These are phyloP conservation scores for Numenius arquata DNA, from an alignment of 2,113 vertebrate species.

Conservation along the genomic window DNA sequence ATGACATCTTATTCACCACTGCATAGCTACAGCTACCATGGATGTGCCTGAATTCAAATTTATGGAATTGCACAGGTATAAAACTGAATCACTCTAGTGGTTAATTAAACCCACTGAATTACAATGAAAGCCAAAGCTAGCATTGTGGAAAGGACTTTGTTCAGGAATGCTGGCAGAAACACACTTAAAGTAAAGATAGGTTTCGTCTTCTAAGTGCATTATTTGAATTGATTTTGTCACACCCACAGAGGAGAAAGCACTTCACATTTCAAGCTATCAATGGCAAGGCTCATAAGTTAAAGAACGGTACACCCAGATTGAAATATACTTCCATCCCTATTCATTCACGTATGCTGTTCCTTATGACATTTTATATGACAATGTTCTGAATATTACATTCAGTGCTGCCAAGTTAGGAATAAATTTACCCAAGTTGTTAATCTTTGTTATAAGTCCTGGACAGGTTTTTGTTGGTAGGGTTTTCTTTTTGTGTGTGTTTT, in stretches of 20 bases:
- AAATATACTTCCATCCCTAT: neutral
- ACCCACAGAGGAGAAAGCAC: neutral
- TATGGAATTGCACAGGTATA: neutral
- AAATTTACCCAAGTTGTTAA: neutral
- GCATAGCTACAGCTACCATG: neutral
- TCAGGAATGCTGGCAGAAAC: neutral
- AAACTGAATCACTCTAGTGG: neutral
- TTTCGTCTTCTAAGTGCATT: neutral
- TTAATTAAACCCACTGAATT: conserved; percentile 13
- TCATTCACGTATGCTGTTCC: neutral
- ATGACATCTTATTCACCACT: neutral
- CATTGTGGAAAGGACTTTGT: neutral
- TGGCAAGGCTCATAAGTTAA: neutral
- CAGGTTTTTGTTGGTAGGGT: neutral
- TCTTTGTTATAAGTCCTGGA: neutral
- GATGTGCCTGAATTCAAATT: neutral
- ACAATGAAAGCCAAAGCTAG: neutral
- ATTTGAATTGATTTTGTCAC: neutral
- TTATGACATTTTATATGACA: neutral
- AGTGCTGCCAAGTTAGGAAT: conserved; percentile 1
- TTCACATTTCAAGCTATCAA: neutral
- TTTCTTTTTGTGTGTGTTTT: neutral
- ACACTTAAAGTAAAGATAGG: neutral
- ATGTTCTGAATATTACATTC: neutral
- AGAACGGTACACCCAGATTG: neutral